Evolutionary conservation across 2,888 invertebrate species (phyloP).

Genomic region (Lordiphosa andalusiaca): DNA sequence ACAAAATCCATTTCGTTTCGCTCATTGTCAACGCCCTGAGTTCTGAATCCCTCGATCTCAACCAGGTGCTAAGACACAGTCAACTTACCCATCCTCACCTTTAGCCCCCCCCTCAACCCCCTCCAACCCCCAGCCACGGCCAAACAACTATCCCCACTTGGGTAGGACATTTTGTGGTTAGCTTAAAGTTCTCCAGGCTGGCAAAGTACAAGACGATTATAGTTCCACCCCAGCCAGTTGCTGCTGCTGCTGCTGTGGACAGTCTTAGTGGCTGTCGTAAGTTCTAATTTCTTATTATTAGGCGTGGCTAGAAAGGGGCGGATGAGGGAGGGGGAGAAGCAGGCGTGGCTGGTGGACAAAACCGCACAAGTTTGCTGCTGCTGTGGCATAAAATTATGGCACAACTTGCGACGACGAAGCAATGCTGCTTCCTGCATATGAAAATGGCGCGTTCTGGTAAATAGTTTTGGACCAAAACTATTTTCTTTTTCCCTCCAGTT

Average conservation of each 20-base stretch:
- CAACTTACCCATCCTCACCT: constrained; percentile 15
- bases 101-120: constrained; percentile 15
- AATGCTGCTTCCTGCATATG: constrained; percentile 50
- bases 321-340: not conserved
- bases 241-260: constrained; percentile 52
- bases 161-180: constrained; percentile 54
- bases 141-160: constrained; percentile 24
- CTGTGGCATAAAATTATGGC: constrained; percentile 70
- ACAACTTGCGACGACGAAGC: constrained; percentile 53
- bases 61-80: constrained; percentile 43
- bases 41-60: constrained; percentile 2
- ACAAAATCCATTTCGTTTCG: constrained; percentile 27
- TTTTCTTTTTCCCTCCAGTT: constrained; percentile 32
- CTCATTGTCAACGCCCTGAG: constrained; percentile 28
- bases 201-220: constrained; percentile 63
- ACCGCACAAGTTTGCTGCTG: constrained; percentile 63
- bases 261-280: constrained; percentile 72
- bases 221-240: constrained; percentile 17
- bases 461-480: constrained; percentile 64
- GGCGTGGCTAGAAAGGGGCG: constrained; percentile 45
- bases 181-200: constrained; percentile 49
- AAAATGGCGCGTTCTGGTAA: constrained; percentile 62
- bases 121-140: too few relatives aligned
- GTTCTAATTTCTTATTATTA: constrained; percentile 76
- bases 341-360: constrained; percentile 10